Evolutionary conservation across 2,888 invertebrate species (phyloP), one percentile per base, ranked within the genome.

Genomic region (Machimus atricapillus): DNA sequence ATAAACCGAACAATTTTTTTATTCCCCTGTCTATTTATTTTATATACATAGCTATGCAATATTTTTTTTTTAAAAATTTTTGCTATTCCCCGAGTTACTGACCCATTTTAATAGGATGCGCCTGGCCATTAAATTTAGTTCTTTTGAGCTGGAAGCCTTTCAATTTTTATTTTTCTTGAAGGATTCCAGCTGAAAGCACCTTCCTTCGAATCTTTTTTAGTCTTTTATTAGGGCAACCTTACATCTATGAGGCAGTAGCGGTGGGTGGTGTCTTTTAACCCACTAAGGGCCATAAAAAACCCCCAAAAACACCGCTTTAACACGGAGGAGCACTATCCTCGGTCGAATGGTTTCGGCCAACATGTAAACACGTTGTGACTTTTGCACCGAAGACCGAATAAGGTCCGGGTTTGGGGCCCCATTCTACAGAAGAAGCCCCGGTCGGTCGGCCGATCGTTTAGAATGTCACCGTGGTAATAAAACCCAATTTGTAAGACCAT

Each of bases 401-500:
- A 66, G 66, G 27, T 19, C 23, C 66, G 52, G 66, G 19, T 27
- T 52, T 46, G 16, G 27, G 27, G 7, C n/a, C 52, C 52, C 52
- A 23, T 79, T 19, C 19, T 27, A 27, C 66, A 14, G 23, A 23
- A 66, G 27, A 66, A 78, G n/a, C 79, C 27, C 79, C 27, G 16
- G 40, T 82, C 27, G 16, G 40, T 82, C 58, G 82, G 23, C 37
- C 82, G 58, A 82, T 82, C 58, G 58, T 82, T 82, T 82, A 58
- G 82, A 82, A 58, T 82, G 82, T 82, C 82, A 82, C 58, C 82
- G 37, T 34, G 37, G 82, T 66, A 82, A 82, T 82, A 82, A 82
- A 82, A 82, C 66, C 82, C 82, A 82, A 82, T 82, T 82, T 82
- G 82, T 58, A 66, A 82, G 82, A 82, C 82, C 82, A 58, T 82